Evolutionary conservation across 2,113 vertebrate genomes (phyloP).

Genomic region (Calidris pygmaea): DNA sequence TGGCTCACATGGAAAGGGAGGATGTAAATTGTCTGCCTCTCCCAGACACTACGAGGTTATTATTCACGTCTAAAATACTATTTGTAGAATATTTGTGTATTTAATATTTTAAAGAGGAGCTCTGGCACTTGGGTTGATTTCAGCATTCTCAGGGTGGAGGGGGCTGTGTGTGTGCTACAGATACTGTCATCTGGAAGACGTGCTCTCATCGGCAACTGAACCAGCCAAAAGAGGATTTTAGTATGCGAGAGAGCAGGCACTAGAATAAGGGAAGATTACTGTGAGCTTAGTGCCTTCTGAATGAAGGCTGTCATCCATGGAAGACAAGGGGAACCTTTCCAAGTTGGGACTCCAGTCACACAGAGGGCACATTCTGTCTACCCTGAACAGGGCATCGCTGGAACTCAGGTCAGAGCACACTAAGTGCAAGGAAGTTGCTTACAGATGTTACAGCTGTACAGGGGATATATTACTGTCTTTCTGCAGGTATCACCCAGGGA

Average conservation of each 20-base stretch:
- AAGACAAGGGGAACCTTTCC: neutral
- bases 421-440: neutral
- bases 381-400: neutral
- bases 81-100: constrained; percentile 55
- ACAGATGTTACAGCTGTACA: neutral
- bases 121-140: constrained; percentile 21
- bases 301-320: neutral
- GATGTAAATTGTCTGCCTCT: constrained; percentile 23
- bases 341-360: neutral
- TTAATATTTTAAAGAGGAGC: constrained; percentile 49
- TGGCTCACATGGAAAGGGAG: constrained; percentile 20
- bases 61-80: constrained; percentile 24
- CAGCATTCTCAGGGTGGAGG: neutral
- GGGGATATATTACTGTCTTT: neutral
- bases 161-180: neutral
- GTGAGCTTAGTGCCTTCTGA: neutral
- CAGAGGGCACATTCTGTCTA: neutral
- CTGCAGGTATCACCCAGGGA: neutral
- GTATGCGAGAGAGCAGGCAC: neutral
- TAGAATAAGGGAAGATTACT: neutral
- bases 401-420: neutral
- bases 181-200: neutral
- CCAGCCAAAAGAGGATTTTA: neutral
- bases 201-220: neutral
- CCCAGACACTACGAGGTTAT: constrained; percentile 1